Evolutionary conservation across 2,888 invertebrate species (phyloP).

Genomic region (Psylliodes chrysocephalus): DNA sequence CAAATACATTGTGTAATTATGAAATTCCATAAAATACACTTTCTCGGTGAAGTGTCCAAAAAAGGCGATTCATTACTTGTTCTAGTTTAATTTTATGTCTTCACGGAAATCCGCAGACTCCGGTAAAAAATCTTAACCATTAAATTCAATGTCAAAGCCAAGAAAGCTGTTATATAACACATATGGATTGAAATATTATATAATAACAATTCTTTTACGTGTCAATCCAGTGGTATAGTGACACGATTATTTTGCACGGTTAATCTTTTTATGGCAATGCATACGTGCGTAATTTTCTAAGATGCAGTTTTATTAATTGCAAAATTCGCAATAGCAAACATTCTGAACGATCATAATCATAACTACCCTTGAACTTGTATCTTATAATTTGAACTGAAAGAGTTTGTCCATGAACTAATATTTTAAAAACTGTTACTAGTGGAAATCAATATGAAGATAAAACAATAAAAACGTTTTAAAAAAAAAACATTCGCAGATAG

Average conservation of each 20-base stretch:
- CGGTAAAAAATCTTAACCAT: conserved; percentile 21
- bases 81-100: conserved; percentile 20
- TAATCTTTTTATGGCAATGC: conserved; percentile 34
- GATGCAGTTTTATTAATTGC: conserved; percentile 35
- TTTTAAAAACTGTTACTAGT: no score
- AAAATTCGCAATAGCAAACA: conserved; percentile 35
- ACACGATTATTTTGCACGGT: conserved; percentile 43
- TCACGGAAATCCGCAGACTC: conserved; percentile 20
- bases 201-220: conserved; percentile 41
- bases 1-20: no score
- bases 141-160: conserved; percentile 44
- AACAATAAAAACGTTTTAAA: no score
- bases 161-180: conserved; percentile 36
- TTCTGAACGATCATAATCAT: conserved; percentile 35
- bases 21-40: conserved; percentile 1
- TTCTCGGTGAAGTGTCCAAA: conserved; percentile 1
- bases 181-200: conserved; percentile 41
- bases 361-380: conserved; percentile 6
- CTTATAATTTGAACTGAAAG: background rate
- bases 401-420: no score
- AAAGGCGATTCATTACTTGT: conserved; percentile 10
- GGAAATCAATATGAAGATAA: no score
- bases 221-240: conserved; percentile 34
- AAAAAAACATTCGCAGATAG: no score
- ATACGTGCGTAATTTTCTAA: conserved; percentile 43